Evolutionary conservation across 2,113 vertebrate genomes (phyloP).

Genomic region (Bothrops jararaca): DNA sequence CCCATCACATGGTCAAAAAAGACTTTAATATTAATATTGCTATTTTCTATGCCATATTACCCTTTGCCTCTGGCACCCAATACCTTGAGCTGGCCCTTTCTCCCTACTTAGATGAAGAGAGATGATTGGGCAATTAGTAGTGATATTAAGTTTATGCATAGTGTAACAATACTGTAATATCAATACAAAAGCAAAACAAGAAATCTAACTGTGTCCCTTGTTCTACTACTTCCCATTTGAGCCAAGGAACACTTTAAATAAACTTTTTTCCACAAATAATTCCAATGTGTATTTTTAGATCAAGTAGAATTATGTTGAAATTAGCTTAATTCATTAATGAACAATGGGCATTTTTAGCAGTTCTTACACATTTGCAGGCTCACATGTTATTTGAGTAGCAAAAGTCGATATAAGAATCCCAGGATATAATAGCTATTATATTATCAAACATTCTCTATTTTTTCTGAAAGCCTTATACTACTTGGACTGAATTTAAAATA

Average conservation of each 20-base stretch:
- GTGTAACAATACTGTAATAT: slow-evolving; percentile 4
- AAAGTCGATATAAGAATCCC: background rate
- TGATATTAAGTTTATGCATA: background rate
- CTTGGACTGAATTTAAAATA: slow-evolving; percentile 29
- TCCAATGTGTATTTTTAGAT: slow-evolving; percentile 33
- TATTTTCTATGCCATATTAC: background rate
- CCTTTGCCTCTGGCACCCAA: background rate
- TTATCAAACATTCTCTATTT: slow-evolving; percentile 21
- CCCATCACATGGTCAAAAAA: background rate
- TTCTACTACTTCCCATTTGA: background rate
- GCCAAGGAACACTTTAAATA: slow-evolving; percentile 3
- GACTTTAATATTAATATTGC: background rate
- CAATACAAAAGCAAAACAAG: slow-evolving; percentile 7
- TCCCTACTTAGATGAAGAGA: slow-evolving; percentile 9
- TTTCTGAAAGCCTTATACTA: slow-evolving; percentile 6
- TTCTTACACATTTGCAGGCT: background rate
- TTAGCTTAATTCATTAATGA: slow-evolving; percentile 42
- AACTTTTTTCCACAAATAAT: slow-evolving; percentile 17
- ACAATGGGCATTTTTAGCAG: slow-evolving; percentile 32
- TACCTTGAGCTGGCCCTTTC: background rate
- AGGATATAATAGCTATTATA: background rate
- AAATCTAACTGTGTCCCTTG: slow-evolving; percentile 6
- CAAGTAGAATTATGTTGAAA: slow-evolving; percentile 19
- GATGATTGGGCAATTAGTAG: background rate
- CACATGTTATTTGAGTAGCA: background rate